These are phyloP conservation scores for Dipodomys stephensi DNA, from an alignment of 2,113 vertebrate genomes.

Conservation along the genomic window DNA sequence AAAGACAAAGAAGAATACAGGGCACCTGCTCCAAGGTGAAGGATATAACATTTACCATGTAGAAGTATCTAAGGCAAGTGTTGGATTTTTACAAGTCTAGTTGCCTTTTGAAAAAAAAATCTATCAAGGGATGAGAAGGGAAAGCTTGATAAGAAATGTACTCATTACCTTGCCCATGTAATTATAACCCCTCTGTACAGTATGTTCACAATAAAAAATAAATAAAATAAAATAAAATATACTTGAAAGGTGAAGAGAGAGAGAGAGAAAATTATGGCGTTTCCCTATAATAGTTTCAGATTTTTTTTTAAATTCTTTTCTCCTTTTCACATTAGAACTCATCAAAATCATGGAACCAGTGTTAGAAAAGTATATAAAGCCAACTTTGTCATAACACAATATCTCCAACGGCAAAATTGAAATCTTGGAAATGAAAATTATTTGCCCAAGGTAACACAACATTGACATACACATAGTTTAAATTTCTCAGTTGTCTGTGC, in stretches of 20 bases:
- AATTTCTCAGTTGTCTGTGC: background rate
- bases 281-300: background rate
- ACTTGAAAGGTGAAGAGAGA: no score
- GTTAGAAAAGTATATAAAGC: background rate
- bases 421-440: background rate
- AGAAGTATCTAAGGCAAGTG: background rate
- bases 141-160: no score
- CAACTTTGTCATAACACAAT: background rate
- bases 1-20: background rate
- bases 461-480: background rate
- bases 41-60: background rate
- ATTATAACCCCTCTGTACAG: no score
- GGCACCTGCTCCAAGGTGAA: background rate
- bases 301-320: slow-evolving; percentile 22
- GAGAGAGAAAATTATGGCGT: background rate
- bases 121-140: no score
- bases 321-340: slow-evolving; percentile 28
- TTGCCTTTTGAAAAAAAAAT: background rate
- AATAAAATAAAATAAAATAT: no score
- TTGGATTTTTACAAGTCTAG: background rate
- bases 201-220: no score
- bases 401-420: background rate
- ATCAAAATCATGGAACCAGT: background rate
- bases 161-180: no score
- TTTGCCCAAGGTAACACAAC: background rate